phyloP scores from a whole-genome alignment of 1,140 invertebrate species.

The Magallana ariakensis region DNA sequence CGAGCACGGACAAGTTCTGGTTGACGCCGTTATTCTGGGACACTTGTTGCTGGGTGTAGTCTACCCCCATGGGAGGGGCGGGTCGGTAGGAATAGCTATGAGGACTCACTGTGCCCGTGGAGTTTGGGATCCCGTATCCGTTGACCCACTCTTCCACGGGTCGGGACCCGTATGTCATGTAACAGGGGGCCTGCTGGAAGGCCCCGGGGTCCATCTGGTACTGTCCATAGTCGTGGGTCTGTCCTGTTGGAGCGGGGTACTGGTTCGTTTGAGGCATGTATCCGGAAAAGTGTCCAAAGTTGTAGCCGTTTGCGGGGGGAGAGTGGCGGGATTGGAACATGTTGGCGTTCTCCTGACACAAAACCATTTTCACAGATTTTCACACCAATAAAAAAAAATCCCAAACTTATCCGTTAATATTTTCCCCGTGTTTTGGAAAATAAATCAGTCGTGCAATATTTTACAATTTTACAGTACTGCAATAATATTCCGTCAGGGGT shows the following conservation, averaged over 20 bases:
- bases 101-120: conserved; percentile 47
- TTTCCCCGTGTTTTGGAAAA: conserved; percentile 19
- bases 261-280: conserved; percentile 47
- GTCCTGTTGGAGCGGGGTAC: conserved; percentile 31
- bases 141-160: conserved; percentile 57
- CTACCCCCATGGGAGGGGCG: conserved; percentile 49
- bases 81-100: conserved; percentile 55
- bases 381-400: not conserved
- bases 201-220: conserved; percentile 57
- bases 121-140: conserved; percentile 50
- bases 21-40: conserved; percentile 33
- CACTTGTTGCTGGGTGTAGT: conserved; percentile 49
- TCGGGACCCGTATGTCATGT: conserved; percentile 37
- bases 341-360: conserved; percentile 52
- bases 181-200: conserved; percentile 59
- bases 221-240: conserved; percentile 62
- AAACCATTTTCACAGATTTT: conserved; percentile 40
- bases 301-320: conserved; percentile 50
- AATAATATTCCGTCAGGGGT: conserved; percentile 18
- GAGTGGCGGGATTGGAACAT: conserved; percentile 57
- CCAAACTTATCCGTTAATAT: not conserved
- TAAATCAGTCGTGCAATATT: conserved; percentile 36
- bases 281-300: conserved; percentile 57
- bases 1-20: conserved; percentile 49
- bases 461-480: conserved; percentile 31